Percentiles rank a stretch among this genome's conserved stretches.
Conservation (phyloP, 2,888 invertebrate species). For the Salpingus planirostris region DNA sequence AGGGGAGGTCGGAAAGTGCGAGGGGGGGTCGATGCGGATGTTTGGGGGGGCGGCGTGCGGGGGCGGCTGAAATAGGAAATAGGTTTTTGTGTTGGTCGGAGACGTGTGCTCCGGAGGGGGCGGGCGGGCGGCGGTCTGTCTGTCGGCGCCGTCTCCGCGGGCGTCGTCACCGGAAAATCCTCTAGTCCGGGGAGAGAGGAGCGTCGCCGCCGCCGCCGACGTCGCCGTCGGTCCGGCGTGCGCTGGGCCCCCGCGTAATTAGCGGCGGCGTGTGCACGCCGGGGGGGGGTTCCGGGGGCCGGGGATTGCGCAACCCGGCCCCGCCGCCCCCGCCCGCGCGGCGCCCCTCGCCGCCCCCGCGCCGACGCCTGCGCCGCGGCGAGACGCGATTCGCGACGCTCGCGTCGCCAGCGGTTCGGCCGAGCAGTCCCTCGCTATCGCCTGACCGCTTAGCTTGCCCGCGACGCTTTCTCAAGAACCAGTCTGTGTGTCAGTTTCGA, state of each 20-base stretch:
- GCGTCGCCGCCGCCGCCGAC: conserved; percentile 6
- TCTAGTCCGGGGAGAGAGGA: not conserved
- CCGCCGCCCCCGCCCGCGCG: conserved; percentile 18
- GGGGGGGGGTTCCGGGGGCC: conserved; percentile 28
- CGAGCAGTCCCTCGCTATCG: conserved; percentile 42
- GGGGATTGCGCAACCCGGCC: conserved; percentile 35
- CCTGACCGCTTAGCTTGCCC: conserved; percentile 44
- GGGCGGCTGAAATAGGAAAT: no score
- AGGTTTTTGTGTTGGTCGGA: no score
- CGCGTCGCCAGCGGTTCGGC: conserved; percentile 41
- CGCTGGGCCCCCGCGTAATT: no score
- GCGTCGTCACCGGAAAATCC: not conserved
- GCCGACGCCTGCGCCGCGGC: conserved; percentile 25
- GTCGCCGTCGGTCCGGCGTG: conserved; percentile 11
- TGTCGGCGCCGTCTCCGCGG: no score
- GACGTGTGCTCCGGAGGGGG: no score
- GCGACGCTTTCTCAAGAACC: conserved; percentile 40
- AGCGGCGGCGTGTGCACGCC: conserved; percentile 16
- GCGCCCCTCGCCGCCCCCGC: conserved; percentile 18
- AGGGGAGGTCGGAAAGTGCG: no score
- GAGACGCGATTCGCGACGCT: conserved; percentile 31
- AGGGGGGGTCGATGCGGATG: no score
- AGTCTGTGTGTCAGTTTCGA: conserved; percentile 41
- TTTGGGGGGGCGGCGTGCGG: no score
- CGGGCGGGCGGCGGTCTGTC: no score